Evolutionary conservation across 2,797 vertebrate species (phyloP).

Genomic region (Diceros bicornis): DNA sequence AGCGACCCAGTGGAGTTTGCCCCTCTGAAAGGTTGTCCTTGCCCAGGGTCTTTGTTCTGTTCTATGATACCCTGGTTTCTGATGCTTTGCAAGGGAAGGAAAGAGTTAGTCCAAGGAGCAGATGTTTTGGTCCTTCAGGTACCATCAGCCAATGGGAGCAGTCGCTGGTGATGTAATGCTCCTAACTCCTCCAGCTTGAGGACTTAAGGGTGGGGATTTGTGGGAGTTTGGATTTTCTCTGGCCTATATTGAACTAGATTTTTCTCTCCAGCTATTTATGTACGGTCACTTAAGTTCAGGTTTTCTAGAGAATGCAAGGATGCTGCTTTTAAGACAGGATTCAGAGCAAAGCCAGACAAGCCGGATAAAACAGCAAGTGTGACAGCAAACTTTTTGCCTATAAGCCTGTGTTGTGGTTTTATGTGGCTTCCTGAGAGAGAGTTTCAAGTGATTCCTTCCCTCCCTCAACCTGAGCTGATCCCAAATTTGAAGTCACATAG

Average conservation of each 20-base stretch:
- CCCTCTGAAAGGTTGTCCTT: conserved; percentile 1
- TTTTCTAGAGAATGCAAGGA: conserved; percentile 73
- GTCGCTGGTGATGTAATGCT: conserved; percentile 80
- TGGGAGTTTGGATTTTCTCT: conserved; percentile 75
- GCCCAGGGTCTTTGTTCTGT: conserved; percentile 45
- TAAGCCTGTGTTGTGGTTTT: conserved; percentile 53
- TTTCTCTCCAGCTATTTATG: conserved; percentile 84
- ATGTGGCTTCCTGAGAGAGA: conserved; percentile 9
- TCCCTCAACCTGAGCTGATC: conserved; percentile 36
- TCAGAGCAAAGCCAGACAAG: conserved; percentile 71
- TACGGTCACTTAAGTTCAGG: conserved; percentile 82
- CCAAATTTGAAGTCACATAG: background rate
- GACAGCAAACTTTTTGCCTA: conserved; percentile 61
- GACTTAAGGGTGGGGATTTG: conserved; percentile 76
- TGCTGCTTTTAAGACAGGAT: conserved; percentile 79
- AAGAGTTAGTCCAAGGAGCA: conserved; percentile 76
- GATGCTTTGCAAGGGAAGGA: conserved; percentile 62
- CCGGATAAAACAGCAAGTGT: conserved; percentile 61
- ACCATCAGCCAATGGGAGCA: conserved; percentile 75
- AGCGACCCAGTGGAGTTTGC: background rate
- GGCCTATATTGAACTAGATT: conserved; percentile 81
- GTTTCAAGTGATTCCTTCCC: conserved; percentile 13
- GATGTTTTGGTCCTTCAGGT: conserved; percentile 71
- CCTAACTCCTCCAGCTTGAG: conserved; percentile 67
- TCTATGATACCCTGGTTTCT: background rate